Percentiles rank a stretch among this genome's conserved stretches.
Conservation (phyloP, 2,888 invertebrate genomes). For the Cephus spinipes region DNA sequence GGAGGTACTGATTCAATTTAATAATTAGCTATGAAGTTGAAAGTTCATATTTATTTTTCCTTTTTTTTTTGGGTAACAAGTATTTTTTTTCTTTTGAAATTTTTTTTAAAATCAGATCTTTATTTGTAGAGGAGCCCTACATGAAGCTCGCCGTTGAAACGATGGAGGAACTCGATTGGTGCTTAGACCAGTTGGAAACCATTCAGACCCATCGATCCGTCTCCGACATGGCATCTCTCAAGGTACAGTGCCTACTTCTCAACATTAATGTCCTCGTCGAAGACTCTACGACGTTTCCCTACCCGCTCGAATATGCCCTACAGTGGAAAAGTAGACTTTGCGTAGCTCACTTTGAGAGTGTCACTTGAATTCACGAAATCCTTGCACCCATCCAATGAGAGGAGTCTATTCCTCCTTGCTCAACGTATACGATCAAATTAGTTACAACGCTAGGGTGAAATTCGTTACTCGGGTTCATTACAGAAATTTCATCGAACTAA, state of each 20-base stretch:
- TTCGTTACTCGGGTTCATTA: too few species aligned
- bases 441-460: too few species aligned
- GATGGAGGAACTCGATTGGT: conserved; percentile 99
- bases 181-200: conserved; percentile 98
- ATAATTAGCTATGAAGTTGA: too few species aligned
- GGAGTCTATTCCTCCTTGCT: too few species aligned
- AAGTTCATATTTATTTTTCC: too few species aligned
- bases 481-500: too few species aligned
- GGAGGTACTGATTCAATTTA: conserved; percentile 73
- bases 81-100: neutral
- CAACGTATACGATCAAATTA: too few species aligned
- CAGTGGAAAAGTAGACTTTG: too few species aligned
- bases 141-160: conserved; percentile 96
- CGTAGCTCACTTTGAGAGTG: too few species aligned
- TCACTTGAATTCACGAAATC: too few species aligned
- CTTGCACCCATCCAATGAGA: too few species aligned
- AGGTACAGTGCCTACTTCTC: conserved; percentile 75
- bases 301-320: too few species aligned
- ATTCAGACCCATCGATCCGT: conserved; percentile 99
- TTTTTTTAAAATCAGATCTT: neutral
- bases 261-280: neutral
- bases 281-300: neutral
- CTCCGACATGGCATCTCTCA: conserved; percentile 99
- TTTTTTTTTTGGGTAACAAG: neutral
- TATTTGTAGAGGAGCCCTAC: conserved; percentile 86